phyloP scores from a whole-genome alignment of 2,888 invertebrate species.

The Andrena bicolor region DNA sequence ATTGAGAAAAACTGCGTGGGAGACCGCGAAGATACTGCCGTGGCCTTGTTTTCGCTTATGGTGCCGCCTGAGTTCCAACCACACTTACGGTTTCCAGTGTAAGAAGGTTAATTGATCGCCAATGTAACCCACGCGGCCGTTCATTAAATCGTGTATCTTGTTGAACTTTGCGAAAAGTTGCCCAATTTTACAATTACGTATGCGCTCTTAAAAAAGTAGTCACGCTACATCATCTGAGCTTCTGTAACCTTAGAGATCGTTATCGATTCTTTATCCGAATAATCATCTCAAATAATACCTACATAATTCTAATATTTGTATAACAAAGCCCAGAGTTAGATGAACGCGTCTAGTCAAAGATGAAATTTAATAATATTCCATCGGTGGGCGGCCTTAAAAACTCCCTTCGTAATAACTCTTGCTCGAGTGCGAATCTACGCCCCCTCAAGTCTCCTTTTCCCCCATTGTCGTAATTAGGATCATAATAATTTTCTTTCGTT shows the following conservation, averaged over 20 bases:
- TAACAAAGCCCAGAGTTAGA: not conserved
- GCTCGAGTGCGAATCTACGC: slow-evolving; percentile 35
- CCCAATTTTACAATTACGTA: not conserved
- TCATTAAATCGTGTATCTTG: not conserved
- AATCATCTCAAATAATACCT: too few relatives aligned
- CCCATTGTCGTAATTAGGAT: not conserved
- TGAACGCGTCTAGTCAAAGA: not conserved
- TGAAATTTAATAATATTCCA: slow-evolving; percentile 54
- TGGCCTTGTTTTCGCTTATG: slow-evolving; percentile 41
- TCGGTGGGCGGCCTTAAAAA: slow-evolving; percentile 22
- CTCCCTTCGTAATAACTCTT: slow-evolving; percentile 52
- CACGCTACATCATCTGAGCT: too few relatives aligned
- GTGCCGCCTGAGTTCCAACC: not conserved
- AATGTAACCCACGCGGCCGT: not conserved
- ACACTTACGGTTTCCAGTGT: not conserved
- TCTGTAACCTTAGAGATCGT: too few relatives aligned
- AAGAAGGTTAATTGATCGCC: slow-evolving; percentile 31
- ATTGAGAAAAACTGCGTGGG: slow-evolving; percentile 71
- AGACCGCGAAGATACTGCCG: slow-evolving; percentile 54
- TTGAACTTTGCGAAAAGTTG: not conserved
- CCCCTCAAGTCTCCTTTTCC: not conserved
- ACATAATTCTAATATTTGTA: too few relatives aligned
- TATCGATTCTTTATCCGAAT: too few relatives aligned
- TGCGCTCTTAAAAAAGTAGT: not conserved
- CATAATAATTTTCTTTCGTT: slow-evolving; percentile 30